These are phyloP conservation scores for Chelon labrosus DNA, from an alignment of 2,797 vertebrate species.

Conservation along the genomic window DNA sequence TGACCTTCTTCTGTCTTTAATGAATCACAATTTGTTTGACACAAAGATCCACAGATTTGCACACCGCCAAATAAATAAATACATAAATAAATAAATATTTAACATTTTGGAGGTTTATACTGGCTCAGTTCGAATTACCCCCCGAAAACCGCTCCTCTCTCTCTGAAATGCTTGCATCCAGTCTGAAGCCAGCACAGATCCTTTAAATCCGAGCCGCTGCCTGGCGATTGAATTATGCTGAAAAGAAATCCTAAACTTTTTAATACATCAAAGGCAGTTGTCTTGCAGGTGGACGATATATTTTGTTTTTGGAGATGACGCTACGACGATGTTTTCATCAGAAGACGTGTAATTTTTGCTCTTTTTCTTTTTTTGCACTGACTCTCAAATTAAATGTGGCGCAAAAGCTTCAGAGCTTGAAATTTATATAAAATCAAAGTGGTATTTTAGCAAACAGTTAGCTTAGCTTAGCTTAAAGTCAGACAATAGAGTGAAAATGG, in stretches of 20 bases:
- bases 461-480: no score
- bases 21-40: conserved; percentile 38
- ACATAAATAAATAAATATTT: conserved; percentile 31
- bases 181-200: conserved; percentile 5
- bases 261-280: neutral
- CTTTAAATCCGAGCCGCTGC: neutral
- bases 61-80: conserved; percentile 12
- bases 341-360: neutral
- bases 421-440: neutral
- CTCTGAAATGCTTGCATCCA: conserved; percentile 8
- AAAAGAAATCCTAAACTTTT: neutral
- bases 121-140: conserved; percentile 26
- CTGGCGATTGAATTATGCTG: neutral
- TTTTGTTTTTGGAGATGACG: neutral
- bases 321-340: no score
- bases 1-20: conserved; percentile 5
- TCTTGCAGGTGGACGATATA: neutral
- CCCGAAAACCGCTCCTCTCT: conserved; percentile 46
- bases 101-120: conserved; percentile 45
- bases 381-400: neutral
- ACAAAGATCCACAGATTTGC: conserved; percentile 50
- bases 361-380: neutral
- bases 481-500: neutral
- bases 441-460: no score
- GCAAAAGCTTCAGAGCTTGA: neutral